Evolutionary conservation across 2,888 invertebrate genomes (phyloP), one percentile per base, ranked within the genome.

Genomic region (Rhamnusium bicolor): DNA sequence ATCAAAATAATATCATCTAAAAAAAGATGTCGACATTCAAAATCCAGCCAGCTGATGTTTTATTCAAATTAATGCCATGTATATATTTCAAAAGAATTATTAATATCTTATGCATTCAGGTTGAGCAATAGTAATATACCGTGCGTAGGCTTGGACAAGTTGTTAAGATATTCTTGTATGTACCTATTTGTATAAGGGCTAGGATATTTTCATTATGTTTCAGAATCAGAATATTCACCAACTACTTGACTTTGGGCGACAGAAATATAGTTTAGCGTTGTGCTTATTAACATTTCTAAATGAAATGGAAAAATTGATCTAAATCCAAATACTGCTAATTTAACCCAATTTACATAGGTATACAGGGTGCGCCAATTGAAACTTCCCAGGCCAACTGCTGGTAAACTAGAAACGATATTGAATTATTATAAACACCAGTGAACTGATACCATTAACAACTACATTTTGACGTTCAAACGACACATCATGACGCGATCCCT

Each of bases 101-200:
- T 72, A 75, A 75, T 77, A 72, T 69, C 63, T 74, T 76, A 78
- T 78, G 74, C 71, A 78, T 78, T 72, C 73, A 72, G 75, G 73
- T 76, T 76, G 74, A 21, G 69, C 51, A 53, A 47, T 69, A 54
- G 54, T 67, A 49, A 58, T 46, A 62, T 61, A 58, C 12, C 21
- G 49, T 24, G 69, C 69, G 70, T 70, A 47, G 70, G 70, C 19
- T 63, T 24, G 10, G 18, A 70, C 63, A 66, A 66, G 61, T 61
- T 66, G 54, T 51, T 51, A 32, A 68, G 67, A 56, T 46, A 56
- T 66, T 18, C 54, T 21, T 66, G 8, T 21, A 47, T 12, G 49
- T 21, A 29, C 32, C 47, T 58, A 21, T 58, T 68, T 56, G 68
- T 46, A 32, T 16, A 67, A 49, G 58, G 58, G 47, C 21, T 56